Percentiles rank a stretch among this genome's conserved stretches.
Conservation (phyloP, 1,140 invertebrate genomes). For the Bombus superbus region DNA sequence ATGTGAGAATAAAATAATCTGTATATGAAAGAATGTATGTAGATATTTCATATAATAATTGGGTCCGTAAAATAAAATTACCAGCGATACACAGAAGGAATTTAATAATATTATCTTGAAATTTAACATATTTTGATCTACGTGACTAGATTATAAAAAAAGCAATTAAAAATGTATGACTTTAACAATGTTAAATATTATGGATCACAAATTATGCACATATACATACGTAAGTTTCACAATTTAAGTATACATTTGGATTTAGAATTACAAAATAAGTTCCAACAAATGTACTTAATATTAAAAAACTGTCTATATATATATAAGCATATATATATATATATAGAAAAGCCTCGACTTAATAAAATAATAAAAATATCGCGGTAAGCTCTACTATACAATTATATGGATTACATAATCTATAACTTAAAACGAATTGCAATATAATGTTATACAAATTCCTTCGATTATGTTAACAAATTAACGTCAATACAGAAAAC, state of each 20-base stretch:
- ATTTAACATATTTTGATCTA: slow-evolving; percentile 78
- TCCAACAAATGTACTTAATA: slow-evolving; percentile 52
- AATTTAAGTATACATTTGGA: slow-evolving; percentile 63
- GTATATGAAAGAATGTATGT: too few species aligned
- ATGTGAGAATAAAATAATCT: not conserved
- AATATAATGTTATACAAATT: slow-evolving; percentile 57
- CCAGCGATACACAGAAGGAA: slow-evolving; percentile 73
- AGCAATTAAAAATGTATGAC: slow-evolving; percentile 73
- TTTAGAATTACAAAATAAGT: slow-evolving; percentile 54
- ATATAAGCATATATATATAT: too few species aligned
- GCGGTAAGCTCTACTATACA: slow-evolving; percentile 33
- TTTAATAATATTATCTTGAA: slow-evolving; percentile 78
- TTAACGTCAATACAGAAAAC: slow-evolving; percentile 39
- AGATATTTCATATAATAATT: slow-evolving; percentile 9
- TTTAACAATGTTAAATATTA: slow-evolving; percentile 75
- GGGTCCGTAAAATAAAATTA: slow-evolving; percentile 60
- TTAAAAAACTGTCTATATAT: slow-evolving; percentile 47
- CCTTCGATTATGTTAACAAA: slow-evolving; percentile 49
- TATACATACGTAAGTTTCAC: slow-evolving; percentile 64
- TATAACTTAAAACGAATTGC: slow-evolving; percentile 28
- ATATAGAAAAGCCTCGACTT: slow-evolving; percentile 12
- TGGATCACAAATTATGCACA: slow-evolving; percentile 75
- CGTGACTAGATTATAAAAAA: slow-evolving; percentile 80
- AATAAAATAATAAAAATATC: slow-evolving; percentile 42
- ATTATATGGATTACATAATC: slow-evolving; percentile 35